phyloP scores from a whole-genome alignment of 2,113 vertebrate genomes.

The Ctenodactylus gundi region DNA sequence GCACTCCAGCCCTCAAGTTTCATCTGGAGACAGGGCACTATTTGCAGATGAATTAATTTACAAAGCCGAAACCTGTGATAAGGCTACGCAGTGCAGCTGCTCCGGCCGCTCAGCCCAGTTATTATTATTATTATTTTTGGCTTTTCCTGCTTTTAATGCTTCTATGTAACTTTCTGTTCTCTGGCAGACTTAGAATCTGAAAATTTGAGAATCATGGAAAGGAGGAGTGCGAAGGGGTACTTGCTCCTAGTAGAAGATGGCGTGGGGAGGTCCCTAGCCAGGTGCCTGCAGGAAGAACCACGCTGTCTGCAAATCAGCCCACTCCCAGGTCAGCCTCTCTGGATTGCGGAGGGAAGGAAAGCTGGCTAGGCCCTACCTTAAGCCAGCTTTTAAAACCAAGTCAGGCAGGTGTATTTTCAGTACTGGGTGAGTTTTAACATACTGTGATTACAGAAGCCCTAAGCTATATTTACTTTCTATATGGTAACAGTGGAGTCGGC shows the following conservation, averaged over 20 bases:
- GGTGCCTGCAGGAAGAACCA: neutral
- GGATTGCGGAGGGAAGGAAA: neutral
- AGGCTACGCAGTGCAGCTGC: slow-evolving; percentile 61
- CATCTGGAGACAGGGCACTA: slow-evolving; percentile 59
- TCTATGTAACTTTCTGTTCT: slow-evolving; percentile 62
- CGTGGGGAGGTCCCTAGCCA: neutral
- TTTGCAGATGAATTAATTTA: slow-evolving; percentile 78
- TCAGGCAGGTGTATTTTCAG: neutral
- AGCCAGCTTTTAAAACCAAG: neutral
- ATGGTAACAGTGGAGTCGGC: neutral
- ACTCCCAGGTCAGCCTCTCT: neutral
- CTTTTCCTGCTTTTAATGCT: slow-evolving; percentile 53
- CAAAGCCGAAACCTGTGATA: slow-evolving; percentile 66
- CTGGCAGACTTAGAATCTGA: slow-evolving; percentile 37
- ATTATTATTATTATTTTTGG: neutral
- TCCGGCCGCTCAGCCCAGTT: slow-evolving; percentile 57
- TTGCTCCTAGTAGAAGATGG: neutral
- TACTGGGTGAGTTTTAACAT: neutral
- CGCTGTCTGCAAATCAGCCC: neutral
- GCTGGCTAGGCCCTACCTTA: neutral
- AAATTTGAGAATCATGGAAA: slow-evolving; percentile 12
- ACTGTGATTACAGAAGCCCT: neutral
- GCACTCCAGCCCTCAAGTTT: slow-evolving; percentile 25
- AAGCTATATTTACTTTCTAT: neutral
- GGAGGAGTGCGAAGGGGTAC: neutral